Evolutionary conservation across 2,888 invertebrate genomes (phyloP).

Genomic region (Epinotia bilunana): DNA sequence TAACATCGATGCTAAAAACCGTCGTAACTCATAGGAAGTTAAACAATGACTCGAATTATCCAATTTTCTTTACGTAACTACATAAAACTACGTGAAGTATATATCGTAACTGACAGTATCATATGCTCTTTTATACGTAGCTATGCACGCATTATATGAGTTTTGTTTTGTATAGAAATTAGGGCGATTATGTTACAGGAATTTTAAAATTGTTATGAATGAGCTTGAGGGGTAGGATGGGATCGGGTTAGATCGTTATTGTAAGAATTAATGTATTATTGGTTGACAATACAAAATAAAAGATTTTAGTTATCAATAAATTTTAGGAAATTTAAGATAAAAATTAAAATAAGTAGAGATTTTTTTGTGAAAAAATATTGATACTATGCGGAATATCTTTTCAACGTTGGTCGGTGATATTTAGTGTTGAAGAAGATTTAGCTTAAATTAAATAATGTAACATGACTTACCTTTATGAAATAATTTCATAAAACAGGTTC

Average conservation of each 20-base stretch:
- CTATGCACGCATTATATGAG: neutral
- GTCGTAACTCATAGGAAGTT: constrained; percentile 21
- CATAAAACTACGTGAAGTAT: neutral
- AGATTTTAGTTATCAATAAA: too few relatives aligned
- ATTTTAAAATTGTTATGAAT: neutral
- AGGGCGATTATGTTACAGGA: constrained; percentile 2
- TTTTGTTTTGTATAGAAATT: constrained; percentile 21
- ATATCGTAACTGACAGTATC: neutral
- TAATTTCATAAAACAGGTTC: neutral
- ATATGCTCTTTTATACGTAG: neutral
- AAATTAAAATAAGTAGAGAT: too few relatives aligned
- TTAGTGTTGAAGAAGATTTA: neutral
- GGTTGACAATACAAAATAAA: too few relatives aligned
- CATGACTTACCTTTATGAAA: constrained; percentile 23
- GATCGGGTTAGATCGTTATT: neutral
- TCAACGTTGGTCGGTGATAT: too few relatives aligned
- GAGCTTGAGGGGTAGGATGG: neutral
- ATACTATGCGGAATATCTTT: too few relatives aligned
- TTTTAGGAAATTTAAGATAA: too few relatives aligned
- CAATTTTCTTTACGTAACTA: constrained; percentile 27
- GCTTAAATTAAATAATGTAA: neutral
- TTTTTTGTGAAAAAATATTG: too few relatives aligned
- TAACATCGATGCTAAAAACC: constrained; percentile 13
- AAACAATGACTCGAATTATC: constrained; percentile 31
- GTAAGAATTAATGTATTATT: too few relatives aligned